Conservation (phyloP, 1,140 invertebrate species). For the Cylas formicarius region DNA sequence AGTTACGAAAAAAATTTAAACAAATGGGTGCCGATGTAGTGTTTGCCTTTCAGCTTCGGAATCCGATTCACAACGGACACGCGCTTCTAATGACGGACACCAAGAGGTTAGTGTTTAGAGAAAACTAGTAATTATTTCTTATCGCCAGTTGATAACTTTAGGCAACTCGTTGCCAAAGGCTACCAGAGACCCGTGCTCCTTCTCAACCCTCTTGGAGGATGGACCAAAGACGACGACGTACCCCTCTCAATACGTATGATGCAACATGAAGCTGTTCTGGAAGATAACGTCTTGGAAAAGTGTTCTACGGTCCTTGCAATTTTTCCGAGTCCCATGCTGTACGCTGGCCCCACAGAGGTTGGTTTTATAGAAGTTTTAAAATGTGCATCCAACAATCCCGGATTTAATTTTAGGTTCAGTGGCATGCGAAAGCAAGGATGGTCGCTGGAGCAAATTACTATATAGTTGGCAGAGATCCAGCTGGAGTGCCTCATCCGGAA, state of each 20-base stretch:
- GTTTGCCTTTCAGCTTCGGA: conserved; percentile 96
- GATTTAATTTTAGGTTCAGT: conserved; percentile 67
- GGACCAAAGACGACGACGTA: conserved; percentile 99
- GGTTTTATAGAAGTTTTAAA: too few relatives aligned
- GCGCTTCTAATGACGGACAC: conserved; percentile 97
- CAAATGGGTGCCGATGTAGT: conserved; percentile 87
- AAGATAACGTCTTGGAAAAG: conserved; percentile 77
- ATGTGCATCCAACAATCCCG: not conserved
- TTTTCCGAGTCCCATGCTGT: conserved; percentile 99
- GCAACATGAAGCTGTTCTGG: conserved; percentile 84
- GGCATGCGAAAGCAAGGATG: conserved; percentile 97
- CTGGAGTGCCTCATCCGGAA: conserved; percentile 87
- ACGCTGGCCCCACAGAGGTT: conserved; percentile 94
- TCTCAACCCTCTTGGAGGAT: conserved; percentile 94
- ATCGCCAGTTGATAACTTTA: too few relatives aligned
- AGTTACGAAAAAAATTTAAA: conserved; percentile 75
- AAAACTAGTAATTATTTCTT: conserved; percentile 1
- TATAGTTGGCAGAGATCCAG: conserved; percentile 97
- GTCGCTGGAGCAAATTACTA: conserved; percentile 96
- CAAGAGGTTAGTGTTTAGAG: conserved; percentile 36
- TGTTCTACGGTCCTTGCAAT: conserved; percentile 91
- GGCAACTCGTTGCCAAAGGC: conserved; percentile 72
- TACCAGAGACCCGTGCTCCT: conserved; percentile 92
- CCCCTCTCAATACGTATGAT: conserved; percentile 69
- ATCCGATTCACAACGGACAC: conserved; percentile 99